A percentile compares a stretch with the other conserved stretches of the same genome.
These are phyloP conservation scores for Schizopygopsis malacanthus DNA, from an alignment of 2,797 vertebrate species.

Conservation along the genomic window DNA sequence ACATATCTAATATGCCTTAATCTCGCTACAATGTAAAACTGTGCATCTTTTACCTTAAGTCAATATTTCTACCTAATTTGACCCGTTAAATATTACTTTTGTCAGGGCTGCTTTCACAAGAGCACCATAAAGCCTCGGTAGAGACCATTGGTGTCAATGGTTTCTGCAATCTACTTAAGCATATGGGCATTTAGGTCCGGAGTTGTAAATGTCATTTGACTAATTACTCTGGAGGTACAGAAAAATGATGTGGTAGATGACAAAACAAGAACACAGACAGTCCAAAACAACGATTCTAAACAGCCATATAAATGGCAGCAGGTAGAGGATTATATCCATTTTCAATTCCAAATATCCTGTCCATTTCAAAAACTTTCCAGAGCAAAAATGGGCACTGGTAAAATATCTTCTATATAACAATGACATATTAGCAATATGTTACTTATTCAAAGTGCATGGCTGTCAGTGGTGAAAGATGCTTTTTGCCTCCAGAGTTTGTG, in stretches of 20 bases:
- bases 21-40: neutral
- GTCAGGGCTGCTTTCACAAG: neutral
- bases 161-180: neutral
- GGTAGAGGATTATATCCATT: neutral
- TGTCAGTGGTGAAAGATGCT: neutral
- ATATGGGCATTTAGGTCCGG: neutral
- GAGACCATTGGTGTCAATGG: neutral
- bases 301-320: neutral
- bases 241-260: neutral
- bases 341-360: neutral
- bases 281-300: neutral
- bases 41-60: neutral
- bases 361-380: neutral
- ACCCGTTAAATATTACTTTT: neutral
- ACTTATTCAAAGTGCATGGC: neutral
- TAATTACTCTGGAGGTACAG: neutral
- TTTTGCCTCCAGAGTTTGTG: constrained; percentile 12
- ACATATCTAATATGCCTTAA: constrained; percentile 5
- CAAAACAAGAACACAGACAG: neutral
- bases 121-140: neutral
- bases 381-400: neutral
- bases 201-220: neutral
- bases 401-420: neutral
- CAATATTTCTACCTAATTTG: neutral
- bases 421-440: neutral